Percentiles rank a stretch among this genome's conserved stretches.
phyloP scores from a whole-genome alignment of 2,797 vertebrate species.

The Anomalospiza imberbis region DNA sequence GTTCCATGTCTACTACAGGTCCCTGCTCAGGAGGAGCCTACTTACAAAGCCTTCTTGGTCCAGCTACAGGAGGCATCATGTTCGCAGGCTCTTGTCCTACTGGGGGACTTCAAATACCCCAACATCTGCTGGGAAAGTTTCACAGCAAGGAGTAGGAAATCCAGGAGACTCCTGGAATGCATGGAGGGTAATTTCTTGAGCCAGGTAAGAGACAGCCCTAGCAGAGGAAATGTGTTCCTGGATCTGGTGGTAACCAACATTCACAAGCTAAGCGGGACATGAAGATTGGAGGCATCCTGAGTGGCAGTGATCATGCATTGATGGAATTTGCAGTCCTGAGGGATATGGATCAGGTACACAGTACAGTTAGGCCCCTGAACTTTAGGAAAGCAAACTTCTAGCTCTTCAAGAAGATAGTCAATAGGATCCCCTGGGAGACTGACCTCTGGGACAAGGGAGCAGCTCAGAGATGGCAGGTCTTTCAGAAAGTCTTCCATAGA shows the following conservation, averaged over 20 bases:
- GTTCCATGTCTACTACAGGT: neutral
- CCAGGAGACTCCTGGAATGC: neutral
- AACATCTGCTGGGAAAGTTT: neutral
- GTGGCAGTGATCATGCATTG: neutral
- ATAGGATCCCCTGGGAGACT: neutral
- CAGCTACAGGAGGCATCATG: neutral
- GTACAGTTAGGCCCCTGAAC: neutral
- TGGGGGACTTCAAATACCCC: neutral
- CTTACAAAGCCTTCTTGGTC: neutral
- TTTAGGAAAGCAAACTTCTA: neutral
- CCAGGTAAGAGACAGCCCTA: neutral
- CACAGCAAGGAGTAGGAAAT: neutral
- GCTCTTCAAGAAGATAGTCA: neutral
- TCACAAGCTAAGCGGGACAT: fast-evolving
- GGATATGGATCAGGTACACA: neutral
- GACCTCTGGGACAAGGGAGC: neutral
- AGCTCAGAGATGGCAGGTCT: neutral
- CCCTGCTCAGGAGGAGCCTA: neutral
- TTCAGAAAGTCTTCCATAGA: neutral
- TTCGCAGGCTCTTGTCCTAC: neutral
- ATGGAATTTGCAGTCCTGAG: neutral
- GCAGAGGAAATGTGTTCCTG: neutral
- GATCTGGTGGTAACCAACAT: neutral
- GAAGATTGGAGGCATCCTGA: neutral
- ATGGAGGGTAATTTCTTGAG: neutral